Base-by-base conservation (phyloP, 2,888 invertebrate species). In the Panopea generosa region DNA sequence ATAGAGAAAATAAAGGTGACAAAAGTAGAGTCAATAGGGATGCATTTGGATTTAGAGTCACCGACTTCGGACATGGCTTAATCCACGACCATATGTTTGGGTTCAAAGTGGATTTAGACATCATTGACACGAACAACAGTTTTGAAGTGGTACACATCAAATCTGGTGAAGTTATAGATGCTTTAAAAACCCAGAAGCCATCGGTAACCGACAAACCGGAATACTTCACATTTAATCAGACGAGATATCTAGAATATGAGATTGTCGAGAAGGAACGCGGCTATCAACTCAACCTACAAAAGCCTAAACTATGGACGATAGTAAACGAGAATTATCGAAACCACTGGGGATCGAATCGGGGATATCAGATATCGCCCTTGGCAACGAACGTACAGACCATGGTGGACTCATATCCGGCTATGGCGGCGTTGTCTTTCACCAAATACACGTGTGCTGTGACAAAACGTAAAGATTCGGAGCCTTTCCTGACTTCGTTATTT, bases 81-180 rank as follows among this genome's bases (percentile, higher is more conserved):
- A 73, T 82, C 16, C 84, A 84, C 49, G 79, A 77, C 24, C 84
- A 84, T 62, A 62, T 70, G 9, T 84, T 82, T 52, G 67, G 61
- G 4, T 79, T 82, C 43, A 83, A 83, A 56, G 77, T 83, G 11
- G 84, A 84, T 40, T 52, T 84, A 24, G 84, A 83, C 63, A 61
- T 84, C 29, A 40, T 68, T 9, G 77, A 74, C 11, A 68, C 68
- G 3, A 61, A 61, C 7, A 84, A 84, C 45, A 77, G 75, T 29
- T 80, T 84, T 62, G 70, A 82, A 52, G 50, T 52, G 16, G 56
- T 82, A 9, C 53, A 77, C 22, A 82, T 81, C 81, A 77, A 75
- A 61, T 50, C 66, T 14, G 79, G 77, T 22, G 60, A 63, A 26
- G 53, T 65, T 2, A n/a, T 66, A 18, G 62, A 74, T n/a, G 83